Conservation (phyloP, 2,113 vertebrate genomes). For the Chunga burmeisteri region DNA sequence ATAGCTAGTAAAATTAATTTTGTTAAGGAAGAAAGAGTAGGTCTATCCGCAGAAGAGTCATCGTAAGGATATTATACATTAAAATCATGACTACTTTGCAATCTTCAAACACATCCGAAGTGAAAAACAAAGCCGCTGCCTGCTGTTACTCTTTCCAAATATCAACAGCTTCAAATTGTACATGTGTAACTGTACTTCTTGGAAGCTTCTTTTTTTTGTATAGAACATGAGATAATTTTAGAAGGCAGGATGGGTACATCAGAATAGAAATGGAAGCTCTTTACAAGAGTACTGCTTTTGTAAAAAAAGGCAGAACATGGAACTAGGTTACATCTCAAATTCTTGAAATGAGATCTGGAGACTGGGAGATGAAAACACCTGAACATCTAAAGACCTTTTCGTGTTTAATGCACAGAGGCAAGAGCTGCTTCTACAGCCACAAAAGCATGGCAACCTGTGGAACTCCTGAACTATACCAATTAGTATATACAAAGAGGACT, state of each 20-base stretch:
- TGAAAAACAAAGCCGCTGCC: background rate
- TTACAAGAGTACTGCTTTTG: background rate
- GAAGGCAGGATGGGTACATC: background rate
- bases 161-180: background rate
- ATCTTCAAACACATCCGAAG: background rate
- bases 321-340: background rate
- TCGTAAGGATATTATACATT: background rate
- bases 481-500: background rate
- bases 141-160: background rate
- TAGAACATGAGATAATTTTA: background rate
- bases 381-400: background rate
- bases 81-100: background rate
- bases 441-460: background rate
- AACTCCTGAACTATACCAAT: background rate
- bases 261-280: background rate
- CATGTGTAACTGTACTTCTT: background rate
- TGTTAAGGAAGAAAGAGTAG: background rate
- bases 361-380: background rate
- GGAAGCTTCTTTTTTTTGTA: background rate
- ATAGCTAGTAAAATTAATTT: background rate
- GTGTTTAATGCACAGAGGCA: background rate
- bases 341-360: background rate
- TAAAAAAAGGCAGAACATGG: background rate
- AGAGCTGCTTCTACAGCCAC: background rate
- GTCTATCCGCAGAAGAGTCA: background rate